Conservation (phyloP, 2,888 invertebrate genomes). For the Sphinx pinastri region DNA sequence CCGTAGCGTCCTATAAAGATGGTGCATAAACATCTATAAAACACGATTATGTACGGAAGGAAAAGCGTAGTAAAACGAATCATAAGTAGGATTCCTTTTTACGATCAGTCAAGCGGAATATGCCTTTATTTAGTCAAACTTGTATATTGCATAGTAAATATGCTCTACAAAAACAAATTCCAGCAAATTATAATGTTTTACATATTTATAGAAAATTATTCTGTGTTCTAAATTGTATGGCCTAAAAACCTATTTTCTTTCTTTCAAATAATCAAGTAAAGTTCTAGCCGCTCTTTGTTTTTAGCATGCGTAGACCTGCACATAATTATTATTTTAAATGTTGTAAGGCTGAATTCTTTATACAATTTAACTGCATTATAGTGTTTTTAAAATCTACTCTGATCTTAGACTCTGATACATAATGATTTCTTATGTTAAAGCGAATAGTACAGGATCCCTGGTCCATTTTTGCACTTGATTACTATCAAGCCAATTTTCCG, state of each 20-base stretch:
- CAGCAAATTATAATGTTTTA: not conserved
- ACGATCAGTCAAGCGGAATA: constrained; percentile 21
- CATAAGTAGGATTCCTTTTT: constrained; percentile 29
- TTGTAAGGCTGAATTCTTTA: too few species aligned
- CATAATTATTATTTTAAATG: too few species aligned
- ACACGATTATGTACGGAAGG: constrained; percentile 33
- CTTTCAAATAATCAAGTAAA: too few species aligned
- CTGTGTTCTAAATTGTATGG: not conserved
- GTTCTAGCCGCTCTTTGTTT: not conserved
- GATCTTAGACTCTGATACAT: too few species aligned
- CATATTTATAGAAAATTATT: not conserved
- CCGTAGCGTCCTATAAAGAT: constrained; percentile 44
- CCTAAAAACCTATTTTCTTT: not conserved
- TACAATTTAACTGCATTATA: too few species aligned
- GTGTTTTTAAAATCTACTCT: too few species aligned
- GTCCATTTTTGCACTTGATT: too few species aligned
- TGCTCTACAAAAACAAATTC: not conserved
- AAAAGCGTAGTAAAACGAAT: constrained; percentile 37
- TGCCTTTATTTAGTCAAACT: constrained; percentile 20
- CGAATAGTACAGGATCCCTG: too few species aligned
- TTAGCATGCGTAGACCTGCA: not conserved
- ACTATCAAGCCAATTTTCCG: too few species aligned
- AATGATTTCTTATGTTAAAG: too few species aligned
- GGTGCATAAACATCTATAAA: constrained; percentile 49
- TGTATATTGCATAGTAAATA: constrained; percentile 3